phyloP scores from a whole-genome alignment of 2,888 invertebrate genomes.

The Allophyes oxyacanthae region DNA sequence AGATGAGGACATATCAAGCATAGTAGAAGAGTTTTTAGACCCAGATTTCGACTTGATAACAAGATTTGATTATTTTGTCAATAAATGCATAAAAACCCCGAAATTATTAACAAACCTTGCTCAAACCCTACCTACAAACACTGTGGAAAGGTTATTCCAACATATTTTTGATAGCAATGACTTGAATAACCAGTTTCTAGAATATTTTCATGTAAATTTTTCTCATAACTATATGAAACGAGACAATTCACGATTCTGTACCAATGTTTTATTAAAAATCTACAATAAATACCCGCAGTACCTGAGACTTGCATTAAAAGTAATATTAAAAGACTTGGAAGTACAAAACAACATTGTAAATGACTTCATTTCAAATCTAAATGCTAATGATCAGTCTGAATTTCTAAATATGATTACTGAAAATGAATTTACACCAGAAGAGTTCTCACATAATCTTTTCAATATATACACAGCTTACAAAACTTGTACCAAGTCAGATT shows the following conservation, averaged over 20 bases:
- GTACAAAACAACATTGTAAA: constrained; percentile 66
- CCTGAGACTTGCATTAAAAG: constrained; percentile 61
- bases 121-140: constrained; percentile 53
- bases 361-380: constrained; percentile 65
- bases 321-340: constrained; percentile 63
- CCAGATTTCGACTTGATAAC: constrained; percentile 58
- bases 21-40: constrained; percentile 60
- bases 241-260: constrained; percentile 61
- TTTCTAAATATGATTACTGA: constrained; percentile 61
- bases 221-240: constrained; percentile 65
- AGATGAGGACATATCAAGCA: constrained; percentile 25
- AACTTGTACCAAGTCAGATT: constrained; percentile 63
- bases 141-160: constrained; percentile 65
- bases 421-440: constrained; percentile 58
- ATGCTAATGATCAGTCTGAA: constrained; percentile 44
- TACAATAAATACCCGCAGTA: constrained; percentile 53
- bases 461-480: constrained; percentile 71
- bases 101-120: constrained; percentile 61
- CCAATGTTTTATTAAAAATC: constrained; percentile 69
- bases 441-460: constrained; percentile 68
- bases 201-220: constrained; percentile 60
- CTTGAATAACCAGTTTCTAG: constrained; percentile 54
- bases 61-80: constrained; percentile 57
- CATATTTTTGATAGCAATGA: constrained; percentile 58
- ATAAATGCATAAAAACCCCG: constrained; percentile 61